Evolutionary conservation across 2,888 invertebrate genomes (phyloP), one percentile per base, ranked within the genome.

Genomic region (Caenorhabditis uteleia): DNA sequence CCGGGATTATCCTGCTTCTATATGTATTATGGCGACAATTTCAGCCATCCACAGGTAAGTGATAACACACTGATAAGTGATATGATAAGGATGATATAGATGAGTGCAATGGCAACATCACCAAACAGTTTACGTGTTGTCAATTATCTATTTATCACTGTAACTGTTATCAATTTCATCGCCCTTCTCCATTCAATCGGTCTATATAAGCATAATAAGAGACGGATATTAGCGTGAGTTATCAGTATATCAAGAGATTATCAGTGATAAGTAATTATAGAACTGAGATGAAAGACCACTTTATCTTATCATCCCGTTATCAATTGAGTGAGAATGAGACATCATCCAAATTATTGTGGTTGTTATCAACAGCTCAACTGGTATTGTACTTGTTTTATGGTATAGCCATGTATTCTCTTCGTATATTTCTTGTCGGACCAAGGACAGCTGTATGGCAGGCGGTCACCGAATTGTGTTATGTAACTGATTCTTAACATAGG

Each of bases 41-140:
- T 60, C 23, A 27, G 45, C 8, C 44, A 54, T 39, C 60, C 60
- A n/a, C 60, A 60, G 7, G 20, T 40, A 25, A 20, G 21, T 23
- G 21, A 12, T 34, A 12, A n/a, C n/a, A n/a, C n/a, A n/a, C n/a
- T n/a, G n/a, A n/a, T n/a, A n/a, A n/a, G n/a, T n/a, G n/a, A n/a
- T n/a, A n/a, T n/a, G n/a, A n/a, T n/a, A n/a, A n/a, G n/a, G n/a
- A n/a, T n/a, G n/a, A n/a, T n/a, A 5, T 4, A 7, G 33, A 59
- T 53, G 59, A 59, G 47, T 43, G 42, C 60, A 38, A 54, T 60
- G 54, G 31, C 60, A 7, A 60, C 60, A 44, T 60, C 60, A 4
- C 60, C 60, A 1, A 4, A 21, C 2, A 60, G 60, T 20, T 3
- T 10, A 4, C 8, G 29, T 16, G 55, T 46, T 40, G 29, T 60